A percentile compares a stretch with the other conserved stretches of the same genome.
Evolutionary conservation across 1,140 invertebrate genomes (phyloP).

Genomic region (Battus philenor): DNA sequence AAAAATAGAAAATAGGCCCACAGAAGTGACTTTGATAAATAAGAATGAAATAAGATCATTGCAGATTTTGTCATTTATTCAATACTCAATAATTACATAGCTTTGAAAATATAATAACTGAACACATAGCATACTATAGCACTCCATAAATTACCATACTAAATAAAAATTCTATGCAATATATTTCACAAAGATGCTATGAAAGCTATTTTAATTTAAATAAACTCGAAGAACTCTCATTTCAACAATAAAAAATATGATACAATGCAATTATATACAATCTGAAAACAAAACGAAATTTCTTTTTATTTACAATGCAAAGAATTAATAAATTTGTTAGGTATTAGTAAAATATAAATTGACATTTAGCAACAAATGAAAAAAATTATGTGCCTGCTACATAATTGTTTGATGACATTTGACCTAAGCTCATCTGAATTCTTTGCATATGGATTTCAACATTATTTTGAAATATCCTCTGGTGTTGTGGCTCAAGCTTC

Average conservation of each 20-base stretch:
- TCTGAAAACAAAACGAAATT: not conserved
- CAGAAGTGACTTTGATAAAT: too few relatives aligned
- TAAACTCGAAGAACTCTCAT: too few relatives aligned
- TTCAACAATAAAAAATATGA: too few relatives aligned
- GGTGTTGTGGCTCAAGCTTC: slow-evolving; percentile 86
- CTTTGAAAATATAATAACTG: slow-evolving; percentile 8
- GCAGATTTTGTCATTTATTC: slow-evolving; percentile 6
- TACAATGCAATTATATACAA: slow-evolving; percentile 1
- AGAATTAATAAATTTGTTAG: not conserved
- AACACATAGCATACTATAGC: slow-evolving; percentile 14
- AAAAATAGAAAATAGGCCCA: too few relatives aligned
- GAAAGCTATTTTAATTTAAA: too few relatives aligned
- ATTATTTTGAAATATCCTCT: slow-evolving; percentile 90
- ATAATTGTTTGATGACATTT: slow-evolving; percentile 48
- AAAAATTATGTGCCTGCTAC: slow-evolving; percentile 41
- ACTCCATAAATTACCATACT: slow-evolving; percentile 9
- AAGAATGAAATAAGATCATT: not conserved
- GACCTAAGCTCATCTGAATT: slow-evolving; percentile 89
- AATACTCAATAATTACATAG: slow-evolving; percentile 4
- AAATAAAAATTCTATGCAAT: slow-evolving; percentile 11
- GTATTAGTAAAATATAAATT: slow-evolving; percentile 16
- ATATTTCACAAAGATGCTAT: slow-evolving; percentile 4
- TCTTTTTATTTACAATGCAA: slow-evolving; percentile 8
- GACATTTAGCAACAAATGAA: slow-evolving; percentile 15
- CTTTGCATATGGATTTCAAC: slow-evolving; percentile 95